These are phyloP conservation scores for Gandaritis pyraliata DNA, from an alignment of 2,888 invertebrate genomes.

Conservation along the genomic window DNA sequence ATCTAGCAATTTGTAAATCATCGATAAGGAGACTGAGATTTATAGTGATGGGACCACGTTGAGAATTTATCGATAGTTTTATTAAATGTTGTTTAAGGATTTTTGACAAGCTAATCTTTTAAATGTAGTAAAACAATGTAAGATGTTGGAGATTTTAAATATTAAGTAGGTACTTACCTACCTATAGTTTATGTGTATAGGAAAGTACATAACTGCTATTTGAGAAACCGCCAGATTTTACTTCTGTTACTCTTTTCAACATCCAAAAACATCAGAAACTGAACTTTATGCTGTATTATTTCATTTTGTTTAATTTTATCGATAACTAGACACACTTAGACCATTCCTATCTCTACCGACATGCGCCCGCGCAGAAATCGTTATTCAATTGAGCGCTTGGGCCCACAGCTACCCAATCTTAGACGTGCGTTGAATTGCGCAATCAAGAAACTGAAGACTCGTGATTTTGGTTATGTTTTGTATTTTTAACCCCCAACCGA, in stretches of 20 bases:
- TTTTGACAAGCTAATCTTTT: too few species aligned
- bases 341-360: slow-evolving; percentile 51
- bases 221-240: too few species aligned
- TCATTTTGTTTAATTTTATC: slow-evolving; percentile 9
- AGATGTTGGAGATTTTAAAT: too few species aligned
- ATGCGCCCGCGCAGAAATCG: slow-evolving; percentile 59
- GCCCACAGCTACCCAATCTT: slow-evolving; percentile 60
- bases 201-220: too few species aligned
- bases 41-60: slow-evolving; percentile 46
- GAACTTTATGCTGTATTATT: too few species aligned
- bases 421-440: slow-evolving; percentile 59
- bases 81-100: neutral
- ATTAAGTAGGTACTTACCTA: too few species aligned
- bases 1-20: slow-evolving; percentile 65
- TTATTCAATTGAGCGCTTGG: slow-evolving; percentile 69
- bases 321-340: slow-evolving; percentile 9
- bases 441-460: slow-evolving; percentile 15
- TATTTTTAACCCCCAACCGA: too few species aligned
- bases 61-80: slow-evolving; percentile 23
- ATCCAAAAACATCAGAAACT: neutral
- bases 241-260: too few species aligned
- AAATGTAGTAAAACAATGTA: too few species aligned
- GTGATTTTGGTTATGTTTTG: slow-evolving; percentile 18
- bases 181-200: too few species aligned
- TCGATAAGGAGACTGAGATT: slow-evolving; percentile 58